phyloP scores from a whole-genome alignment of 2,797 vertebrate species.

The Vespertilio murinus region DNA sequence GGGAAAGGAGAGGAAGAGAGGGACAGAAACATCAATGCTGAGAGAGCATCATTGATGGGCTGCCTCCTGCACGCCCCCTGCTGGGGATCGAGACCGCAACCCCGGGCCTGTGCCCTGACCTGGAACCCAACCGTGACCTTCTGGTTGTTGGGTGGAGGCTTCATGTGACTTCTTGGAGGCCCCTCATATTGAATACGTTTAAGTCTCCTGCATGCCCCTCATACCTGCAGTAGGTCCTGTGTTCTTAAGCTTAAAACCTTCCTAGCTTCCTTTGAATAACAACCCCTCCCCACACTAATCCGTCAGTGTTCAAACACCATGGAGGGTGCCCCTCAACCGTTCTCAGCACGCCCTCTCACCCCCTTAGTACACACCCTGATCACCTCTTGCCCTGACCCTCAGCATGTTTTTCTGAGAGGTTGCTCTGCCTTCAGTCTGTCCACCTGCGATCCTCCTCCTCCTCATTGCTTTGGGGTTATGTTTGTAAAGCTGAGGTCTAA shows the following conservation, averaged over 20 bases:
- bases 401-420: not conserved
- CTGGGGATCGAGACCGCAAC: too few species aligned
- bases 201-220: not conserved
- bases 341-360: not conserved
- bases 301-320: not conserved
- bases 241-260: not conserved
- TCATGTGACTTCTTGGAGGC: not conserved
- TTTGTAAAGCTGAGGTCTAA: not conserved
- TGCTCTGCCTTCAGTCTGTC: not conserved
- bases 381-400: not conserved
- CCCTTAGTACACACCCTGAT: not conserved
- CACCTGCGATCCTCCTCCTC: not conserved
- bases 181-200: not conserved
- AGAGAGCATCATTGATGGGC: too few species aligned
- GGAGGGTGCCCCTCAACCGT: not conserved
- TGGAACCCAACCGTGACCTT: too few species aligned
- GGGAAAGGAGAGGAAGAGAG: too few species aligned
- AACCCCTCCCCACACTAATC: not conserved
- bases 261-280: not conserved
- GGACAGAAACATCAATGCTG: too few species aligned
- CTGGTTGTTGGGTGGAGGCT: too few species aligned
- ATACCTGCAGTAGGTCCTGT: not conserved
- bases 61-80: too few species aligned
- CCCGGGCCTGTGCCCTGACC: too few species aligned
- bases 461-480: not conserved